Percentiles rank a stretch among this genome's conserved stretches.
These are phyloP conservation scores for Clavelina lepadiformis DNA, from an alignment of 23 tunicate genomes.

Conservation along the genomic window DNA sequence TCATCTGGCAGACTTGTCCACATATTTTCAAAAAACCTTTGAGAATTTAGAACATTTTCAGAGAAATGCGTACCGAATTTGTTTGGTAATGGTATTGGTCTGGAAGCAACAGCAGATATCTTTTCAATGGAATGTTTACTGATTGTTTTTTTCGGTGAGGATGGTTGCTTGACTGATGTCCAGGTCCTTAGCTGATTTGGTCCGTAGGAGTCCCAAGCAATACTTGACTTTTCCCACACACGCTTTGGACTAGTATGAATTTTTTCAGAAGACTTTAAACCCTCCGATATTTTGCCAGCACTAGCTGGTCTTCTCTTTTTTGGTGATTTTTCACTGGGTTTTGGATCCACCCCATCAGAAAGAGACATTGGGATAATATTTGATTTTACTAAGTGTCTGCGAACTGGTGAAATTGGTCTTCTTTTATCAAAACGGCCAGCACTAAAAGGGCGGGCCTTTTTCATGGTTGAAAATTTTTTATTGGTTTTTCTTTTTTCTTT, in stretches of 20 bases:
- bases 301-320: conserved; percentile 4
- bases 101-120: background rate
- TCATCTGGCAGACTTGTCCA: conserved; percentile 47
- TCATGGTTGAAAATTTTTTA: background rate
- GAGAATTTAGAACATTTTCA: background rate
- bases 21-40: background rate
- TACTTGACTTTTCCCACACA: conserved; percentile 41
- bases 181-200: conserved; percentile 8
- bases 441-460: background rate
- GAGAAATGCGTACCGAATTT: too few relatives aligned
- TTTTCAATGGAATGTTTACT: background rate
- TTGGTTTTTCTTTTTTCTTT: too few relatives aligned
- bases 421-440: conserved; percentile 12
- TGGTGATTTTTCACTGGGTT: background rate
- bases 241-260: conserved; percentile 15
- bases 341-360: background rate
- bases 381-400: background rate
- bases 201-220: conserved; percentile 31
- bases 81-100: background rate
- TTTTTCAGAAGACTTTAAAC: background rate
- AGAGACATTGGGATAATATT: background rate
- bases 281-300: conserved; percentile 1
- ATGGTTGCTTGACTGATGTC: background rate
- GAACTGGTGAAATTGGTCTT: background rate
- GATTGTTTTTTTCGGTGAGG: background rate